Percentiles rank a stretch among this genome's conserved stretches.
Conservation (phyloP, 2,797 vertebrate species). For the Picus viridis region DNA sequence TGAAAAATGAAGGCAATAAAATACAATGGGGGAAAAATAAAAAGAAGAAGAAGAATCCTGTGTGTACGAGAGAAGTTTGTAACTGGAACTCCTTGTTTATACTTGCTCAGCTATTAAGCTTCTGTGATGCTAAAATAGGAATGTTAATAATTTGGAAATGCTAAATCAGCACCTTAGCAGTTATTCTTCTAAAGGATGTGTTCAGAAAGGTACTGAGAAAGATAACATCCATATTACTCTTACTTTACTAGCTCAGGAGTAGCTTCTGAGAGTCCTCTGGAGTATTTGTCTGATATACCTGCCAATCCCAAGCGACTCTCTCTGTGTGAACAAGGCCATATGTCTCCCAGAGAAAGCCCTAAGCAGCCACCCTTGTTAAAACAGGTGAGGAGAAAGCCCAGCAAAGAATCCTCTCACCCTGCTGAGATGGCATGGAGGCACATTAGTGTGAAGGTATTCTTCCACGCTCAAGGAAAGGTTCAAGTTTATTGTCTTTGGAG, state of each 20-base stretch:
- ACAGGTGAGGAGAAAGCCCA: background rate
- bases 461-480: background rate
- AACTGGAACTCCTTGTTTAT: conserved; percentile 14
- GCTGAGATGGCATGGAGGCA: background rate
- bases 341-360: background rate
- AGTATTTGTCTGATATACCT: background rate
- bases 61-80: background rate
- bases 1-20: conserved; percentile 40
- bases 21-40: background rate
- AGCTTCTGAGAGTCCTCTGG: background rate
- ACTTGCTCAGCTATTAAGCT: conserved; percentile 29
- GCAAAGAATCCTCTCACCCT: fast-evolving
- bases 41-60: background rate
- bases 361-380: background rate
- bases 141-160: conserved; percentile 30
- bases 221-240: background rate
- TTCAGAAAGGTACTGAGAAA: background rate
- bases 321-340: background rate
- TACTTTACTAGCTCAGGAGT: background rate
- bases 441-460: fast-evolving
- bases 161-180: background rate
- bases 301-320: background rate
- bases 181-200: background rate
- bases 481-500: background rate
- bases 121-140: conserved; percentile 30